Evolutionary conservation across 2,888 invertebrate species (phyloP), one percentile per base, ranked within the genome.

Genomic region (Diadegma fenestrale): DNA sequence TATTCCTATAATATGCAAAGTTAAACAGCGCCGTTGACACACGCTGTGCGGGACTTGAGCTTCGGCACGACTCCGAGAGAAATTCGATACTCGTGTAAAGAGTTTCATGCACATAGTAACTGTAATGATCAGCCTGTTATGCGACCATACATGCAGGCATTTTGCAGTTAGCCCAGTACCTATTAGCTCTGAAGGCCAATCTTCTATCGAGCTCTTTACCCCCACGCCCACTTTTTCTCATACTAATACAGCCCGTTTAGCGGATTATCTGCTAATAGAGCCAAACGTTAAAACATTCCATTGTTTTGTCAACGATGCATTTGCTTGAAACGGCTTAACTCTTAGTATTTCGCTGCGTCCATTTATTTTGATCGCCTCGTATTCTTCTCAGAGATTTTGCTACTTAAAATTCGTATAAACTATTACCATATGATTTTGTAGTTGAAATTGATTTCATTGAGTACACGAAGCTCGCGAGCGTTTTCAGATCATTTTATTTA

Each of bases 31-130:
- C 63, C 72, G 81, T 80, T 84, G 84, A 80, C 84, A 80, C 80
- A 69, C 80, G 69, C 76, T 80, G 75, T 75, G 33, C 33, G 48
- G 45, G 26, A 48, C 63, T 75, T 33, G 37, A 63, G 72, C 73
- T 71, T 71, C 64, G 51, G 58, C 26, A 58, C 58, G 58, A 64
- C 76, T 72, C 76, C 45, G n/a, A 19, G 7, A 61, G 84, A 80
- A 84, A 84, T 80, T 76, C 84, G 84, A 84, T 84, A 81, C 72
- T 72, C 80, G 76, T 80, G 84, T 80, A 73, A 80, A 71, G 80
- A 82, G 66, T 80, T 69, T 30, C 81, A 43, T 68, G 33, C 30
- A 68, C 66, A 51, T 48, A 22, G 84, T 80, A 84, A 79, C 80
- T 61, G 77, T 80, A 84, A 84, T 84, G 80, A 84, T 83, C 80